Evolutionary conservation across 2,888 invertebrate species (phyloP), one percentile per base, ranked within the genome.

Genomic region (Oasisia sp.): DNA sequence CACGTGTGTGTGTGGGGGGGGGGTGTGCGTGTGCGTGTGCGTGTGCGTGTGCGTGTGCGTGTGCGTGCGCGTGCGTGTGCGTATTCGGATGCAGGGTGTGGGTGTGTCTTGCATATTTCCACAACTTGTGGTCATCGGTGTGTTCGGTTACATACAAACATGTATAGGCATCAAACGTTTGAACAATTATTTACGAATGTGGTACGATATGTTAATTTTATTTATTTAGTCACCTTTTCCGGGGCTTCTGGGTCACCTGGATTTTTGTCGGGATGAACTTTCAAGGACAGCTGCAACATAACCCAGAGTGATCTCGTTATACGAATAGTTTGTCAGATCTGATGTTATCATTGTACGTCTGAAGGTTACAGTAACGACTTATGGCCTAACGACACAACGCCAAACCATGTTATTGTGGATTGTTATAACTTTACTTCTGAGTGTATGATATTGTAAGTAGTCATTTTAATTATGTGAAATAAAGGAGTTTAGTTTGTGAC

Each of bases 221-320:
- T 38, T 38, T 38, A 38, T 32, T 4, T 32, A 38, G 93, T 97
- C 96, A 98, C 98, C 97, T 98, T 99, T 94, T 99, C 99, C 92
- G 98, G 97, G 92, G 99, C 99, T 95, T 98, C 98, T 94, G 98
- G 98, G 97, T 99, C 98, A 96, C 98, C 98, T 91, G 98, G 98
- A 97, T 99, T 99, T 97, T 99, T 99, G 97, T 99, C 99, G 58
- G 96, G 96, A 93, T 96, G 96, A 93, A 94, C 95, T 92, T 95
- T 96, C 89, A 96, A 94, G 5, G 96, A 96, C 91, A 96, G 92
- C 96, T 96, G 95, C 50, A 95, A 95, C 74, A 74, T n/a, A n/a
- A 27, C 14, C 27, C 27, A 7, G 74, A 19, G 5, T 3, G 4
- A 7, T 74, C n/a, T 50, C 14, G 9, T n/a, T n/a, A n/a, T 50